phyloP scores from a whole-genome alignment of 1,140 invertebrate genomes.

The Physella acuta region DNA sequence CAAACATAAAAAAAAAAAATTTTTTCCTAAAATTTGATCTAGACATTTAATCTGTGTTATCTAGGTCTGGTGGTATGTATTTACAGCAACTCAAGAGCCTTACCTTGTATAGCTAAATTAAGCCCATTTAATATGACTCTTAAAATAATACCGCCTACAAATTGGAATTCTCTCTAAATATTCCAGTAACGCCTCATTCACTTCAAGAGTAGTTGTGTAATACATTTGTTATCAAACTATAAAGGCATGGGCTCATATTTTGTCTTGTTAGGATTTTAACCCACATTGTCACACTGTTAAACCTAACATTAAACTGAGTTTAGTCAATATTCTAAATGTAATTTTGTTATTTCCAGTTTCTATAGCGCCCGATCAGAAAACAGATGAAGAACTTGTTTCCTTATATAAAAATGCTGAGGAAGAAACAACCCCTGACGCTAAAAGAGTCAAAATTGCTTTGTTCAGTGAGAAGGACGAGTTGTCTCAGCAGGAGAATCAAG shows the following conservation, averaged over 20 bases:
- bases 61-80: not conserved
- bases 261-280: not conserved
- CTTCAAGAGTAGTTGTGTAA: too few species aligned
- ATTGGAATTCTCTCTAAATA: too few species aligned
- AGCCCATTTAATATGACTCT: too few species aligned
- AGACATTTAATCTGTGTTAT: not conserved
- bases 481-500: not conserved
- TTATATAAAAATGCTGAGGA: not conserved
- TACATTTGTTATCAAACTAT: not conserved
- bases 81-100: too few species aligned
- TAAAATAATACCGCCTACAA: too few species aligned
- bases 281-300: not conserved
- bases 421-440: not conserved
- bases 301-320: not conserved
- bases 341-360: not conserved
- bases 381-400: slow-evolving; percentile 1
- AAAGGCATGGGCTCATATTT: not conserved
- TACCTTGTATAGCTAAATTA: too few species aligned
- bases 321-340: not conserved
- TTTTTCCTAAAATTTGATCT: not conserved
- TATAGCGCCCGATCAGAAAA: not conserved
- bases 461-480: not conserved
- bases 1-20: not conserved
- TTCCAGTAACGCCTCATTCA: too few species aligned
- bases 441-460: not conserved